Conservation (phyloP, 2,113 vertebrate species). For the Cheirogaleus medius region DNA sequence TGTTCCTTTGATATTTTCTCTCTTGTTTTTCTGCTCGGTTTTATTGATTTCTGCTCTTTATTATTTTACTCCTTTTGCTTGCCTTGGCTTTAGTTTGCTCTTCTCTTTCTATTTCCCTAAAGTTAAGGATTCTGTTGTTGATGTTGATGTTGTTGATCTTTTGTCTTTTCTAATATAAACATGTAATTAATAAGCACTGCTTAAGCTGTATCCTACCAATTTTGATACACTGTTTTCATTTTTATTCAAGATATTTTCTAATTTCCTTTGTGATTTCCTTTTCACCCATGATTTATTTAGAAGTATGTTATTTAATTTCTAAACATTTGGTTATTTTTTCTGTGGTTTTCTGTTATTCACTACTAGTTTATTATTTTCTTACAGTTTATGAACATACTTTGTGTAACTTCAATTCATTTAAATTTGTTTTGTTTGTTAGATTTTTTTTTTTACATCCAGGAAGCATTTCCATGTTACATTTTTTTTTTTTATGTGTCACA, state of each 20-base stretch:
- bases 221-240: background rate
- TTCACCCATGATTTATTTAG: background rate
- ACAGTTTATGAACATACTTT: background rate
- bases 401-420: background rate
- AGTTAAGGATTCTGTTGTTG: background rate
- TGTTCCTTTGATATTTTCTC: background rate
- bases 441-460: no score
- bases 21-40: background rate
- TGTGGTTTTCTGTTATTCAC: background rate
- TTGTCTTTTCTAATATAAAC: conserved; percentile 11
- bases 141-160: background rate
- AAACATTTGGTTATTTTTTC: background rate
- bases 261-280: background rate
- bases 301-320: background rate
- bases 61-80: background rate
- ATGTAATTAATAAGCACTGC: background rate
- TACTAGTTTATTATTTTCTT: background rate
- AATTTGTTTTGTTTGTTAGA: background rate
- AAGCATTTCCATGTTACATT: background rate
- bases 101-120: background rate
- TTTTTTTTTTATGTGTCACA: background rate
- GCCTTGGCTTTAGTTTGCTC: background rate
- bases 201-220: background rate
- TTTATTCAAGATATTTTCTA: background rate
- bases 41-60: background rate